Percentiles rank a stretch among this genome's conserved stretches.
Conservation (phyloP, 1,140 invertebrate genomes). For the Triops longicaudatus region DNA sequence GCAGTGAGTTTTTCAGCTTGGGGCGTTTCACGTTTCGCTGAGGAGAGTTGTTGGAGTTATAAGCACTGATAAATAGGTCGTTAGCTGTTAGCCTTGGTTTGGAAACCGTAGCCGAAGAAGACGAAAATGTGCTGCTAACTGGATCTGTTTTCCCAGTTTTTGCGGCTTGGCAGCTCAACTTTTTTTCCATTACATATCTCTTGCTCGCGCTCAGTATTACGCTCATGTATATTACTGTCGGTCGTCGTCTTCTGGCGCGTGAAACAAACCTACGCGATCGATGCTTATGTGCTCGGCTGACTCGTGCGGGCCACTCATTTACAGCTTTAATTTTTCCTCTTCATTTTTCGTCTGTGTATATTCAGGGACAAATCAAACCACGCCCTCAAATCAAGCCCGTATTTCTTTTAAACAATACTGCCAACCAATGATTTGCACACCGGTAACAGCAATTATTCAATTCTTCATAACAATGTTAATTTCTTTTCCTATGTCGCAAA, state of each 20-base stretch:
- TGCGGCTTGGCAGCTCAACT: not conserved
- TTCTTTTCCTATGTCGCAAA: too few species aligned
- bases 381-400: too few species aligned
- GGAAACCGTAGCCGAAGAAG: not conserved
- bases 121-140: not conserved
- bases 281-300: constrained; percentile 6
- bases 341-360: too few species aligned
- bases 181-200: not conserved
- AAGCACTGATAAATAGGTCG: not conserved
- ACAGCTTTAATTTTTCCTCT: too few species aligned
- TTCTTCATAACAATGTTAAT: too few species aligned
- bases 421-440: too few species aligned
- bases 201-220: not conserved
- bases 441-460: too few species aligned
- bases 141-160: not conserved
- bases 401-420: too few species aligned
- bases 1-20: too few species aligned
- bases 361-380: too few species aligned
- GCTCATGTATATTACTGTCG: not conserved
- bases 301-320: not conserved
- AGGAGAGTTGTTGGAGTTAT: not conserved
- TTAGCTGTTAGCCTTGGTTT: constrained; percentile 1
- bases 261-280: not conserved
- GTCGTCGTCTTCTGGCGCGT: not conserved
- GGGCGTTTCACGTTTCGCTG: too few species aligned